Conservation (phyloP, 2,888 invertebrate genomes). For the Sipha maydis region DNA sequence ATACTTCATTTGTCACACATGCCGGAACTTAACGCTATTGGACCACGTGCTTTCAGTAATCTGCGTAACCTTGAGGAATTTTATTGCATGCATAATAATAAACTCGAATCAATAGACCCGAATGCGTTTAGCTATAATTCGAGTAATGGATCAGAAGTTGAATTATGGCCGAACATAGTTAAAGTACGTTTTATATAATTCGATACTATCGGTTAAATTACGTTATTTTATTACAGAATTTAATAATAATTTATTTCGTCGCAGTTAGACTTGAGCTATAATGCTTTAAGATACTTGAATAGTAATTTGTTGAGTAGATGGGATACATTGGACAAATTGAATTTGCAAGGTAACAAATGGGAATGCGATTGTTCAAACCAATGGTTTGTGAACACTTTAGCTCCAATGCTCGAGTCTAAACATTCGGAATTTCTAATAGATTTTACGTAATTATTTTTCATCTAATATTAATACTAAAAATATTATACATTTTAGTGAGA, state of each 20-base stretch:
- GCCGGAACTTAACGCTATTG: slow-evolving; percentile 72
- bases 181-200: slow-evolving; percentile 69
- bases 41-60: slow-evolving; percentile 71
- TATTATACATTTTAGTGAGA: too few species aligned
- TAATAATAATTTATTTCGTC: slow-evolving; percentile 62
- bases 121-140: slow-evolving; percentile 70
- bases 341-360: slow-evolving; percentile 80
- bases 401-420: slow-evolving; percentile 69
- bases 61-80: slow-evolving; percentile 70
- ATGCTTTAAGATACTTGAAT: slow-evolving; percentile 77
- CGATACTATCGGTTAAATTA: slow-evolving; percentile 55
- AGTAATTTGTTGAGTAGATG: slow-evolving; percentile 75
- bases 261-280: slow-evolving; percentile 79
- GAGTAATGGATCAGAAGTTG: slow-evolving; percentile 68
- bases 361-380: slow-evolving; percentile 83
- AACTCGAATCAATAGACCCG: slow-evolving; percentile 72
- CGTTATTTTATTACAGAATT: background rate
- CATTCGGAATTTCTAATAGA: slow-evolving; percentile 66
- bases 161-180: slow-evolving; percentile 75
- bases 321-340: slow-evolving; percentile 76
- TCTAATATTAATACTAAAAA: background rate
- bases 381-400: slow-evolving; percentile 78
- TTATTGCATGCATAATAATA: slow-evolving; percentile 74
- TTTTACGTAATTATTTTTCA: slow-evolving; percentile 69
- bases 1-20: slow-evolving; percentile 78